phyloP scores from a whole-genome alignment of 2,888 invertebrate genomes.

The Spicauda simplicius region DNA sequence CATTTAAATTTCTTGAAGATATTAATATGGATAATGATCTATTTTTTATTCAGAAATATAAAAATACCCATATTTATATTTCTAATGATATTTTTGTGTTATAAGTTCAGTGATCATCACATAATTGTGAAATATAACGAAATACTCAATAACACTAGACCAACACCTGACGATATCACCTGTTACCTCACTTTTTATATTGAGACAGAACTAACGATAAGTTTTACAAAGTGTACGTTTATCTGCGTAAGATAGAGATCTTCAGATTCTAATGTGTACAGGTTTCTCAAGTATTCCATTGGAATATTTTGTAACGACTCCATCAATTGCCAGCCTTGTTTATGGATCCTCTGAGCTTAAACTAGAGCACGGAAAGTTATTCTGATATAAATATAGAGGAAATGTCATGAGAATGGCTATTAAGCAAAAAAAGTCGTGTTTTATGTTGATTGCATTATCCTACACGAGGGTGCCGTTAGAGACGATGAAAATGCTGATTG shows the following conservation, averaged over 20 bases:
- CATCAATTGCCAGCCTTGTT: conserved; percentile 23
- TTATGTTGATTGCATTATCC: conserved; percentile 12
- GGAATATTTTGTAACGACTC: conserved; percentile 14
- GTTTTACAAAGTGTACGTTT: neutral
- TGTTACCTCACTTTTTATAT: neutral
- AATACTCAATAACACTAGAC: no score
- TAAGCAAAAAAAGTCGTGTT: conserved; percentile 18
- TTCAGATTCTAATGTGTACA: conserved; percentile 9
- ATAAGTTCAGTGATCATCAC: no score
- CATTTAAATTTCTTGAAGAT: no score
- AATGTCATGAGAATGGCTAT: conserved; percentile 39
- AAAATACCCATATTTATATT: no score
- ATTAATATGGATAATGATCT: no score
- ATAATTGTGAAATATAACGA: no score
- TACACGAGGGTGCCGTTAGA: neutral
- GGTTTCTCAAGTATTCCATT: conserved; percentile 12
- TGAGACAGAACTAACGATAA: neutral
- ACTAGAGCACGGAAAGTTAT: conserved; percentile 44
- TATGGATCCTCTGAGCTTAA: conserved; percentile 27
- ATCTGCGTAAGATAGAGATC: neutral
- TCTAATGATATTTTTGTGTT: no score
- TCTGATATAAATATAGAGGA: conserved; percentile 58
- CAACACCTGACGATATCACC: neutral
- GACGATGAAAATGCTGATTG: neutral
- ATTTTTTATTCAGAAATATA: no score